Evolutionary conservation across 1,140 invertebrate species (phyloP).

Genomic region (Brachionus manjavacas): DNA sequence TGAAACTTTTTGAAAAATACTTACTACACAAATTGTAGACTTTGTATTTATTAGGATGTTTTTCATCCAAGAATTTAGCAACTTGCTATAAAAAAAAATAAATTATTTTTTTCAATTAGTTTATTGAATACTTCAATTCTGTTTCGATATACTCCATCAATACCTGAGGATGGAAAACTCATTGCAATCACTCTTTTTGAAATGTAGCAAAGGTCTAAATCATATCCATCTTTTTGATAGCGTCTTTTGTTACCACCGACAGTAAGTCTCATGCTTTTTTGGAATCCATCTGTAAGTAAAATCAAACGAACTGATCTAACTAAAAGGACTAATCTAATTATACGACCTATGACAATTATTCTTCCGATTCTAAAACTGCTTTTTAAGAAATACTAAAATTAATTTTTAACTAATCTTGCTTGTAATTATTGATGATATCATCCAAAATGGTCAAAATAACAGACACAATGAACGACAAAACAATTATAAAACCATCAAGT

Average conservation of each 20-base stretch:
- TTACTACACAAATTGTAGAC: conserved; percentile 65
- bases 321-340: conserved; percentile 58
- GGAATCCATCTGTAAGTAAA: conserved; percentile 57
- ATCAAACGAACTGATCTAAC: conserved; percentile 56
- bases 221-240: conserved; percentile 62
- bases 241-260: conserved; percentile 64
- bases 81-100: conserved; percentile 57
- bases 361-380: conserved; percentile 39
- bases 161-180: conserved; percentile 63
- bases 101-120: conserved; percentile 13
- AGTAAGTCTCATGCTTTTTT: conserved; percentile 58
- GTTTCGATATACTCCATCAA: conserved; percentile 63
- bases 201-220: conserved; percentile 64
- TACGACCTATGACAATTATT: conserved; percentile 57
- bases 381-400: background rate
- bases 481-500: conserved; percentile 38
- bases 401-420: background rate
- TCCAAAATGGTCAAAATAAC: conserved; percentile 41
- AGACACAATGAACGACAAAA: conserved; percentile 9
- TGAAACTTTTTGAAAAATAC: conserved; percentile 43
- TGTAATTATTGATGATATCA: conserved; percentile 27
- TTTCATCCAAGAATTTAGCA: conserved; percentile 61
- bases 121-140: conserved; percentile 58
- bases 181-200: conserved; percentile 64
- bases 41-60: conserved; percentile 62